Percentiles rank a stretch among this genome's conserved stretches.
Conservation (phyloP, 2,888 invertebrate genomes). For the Rhamphomyia laevipes region DNA sequence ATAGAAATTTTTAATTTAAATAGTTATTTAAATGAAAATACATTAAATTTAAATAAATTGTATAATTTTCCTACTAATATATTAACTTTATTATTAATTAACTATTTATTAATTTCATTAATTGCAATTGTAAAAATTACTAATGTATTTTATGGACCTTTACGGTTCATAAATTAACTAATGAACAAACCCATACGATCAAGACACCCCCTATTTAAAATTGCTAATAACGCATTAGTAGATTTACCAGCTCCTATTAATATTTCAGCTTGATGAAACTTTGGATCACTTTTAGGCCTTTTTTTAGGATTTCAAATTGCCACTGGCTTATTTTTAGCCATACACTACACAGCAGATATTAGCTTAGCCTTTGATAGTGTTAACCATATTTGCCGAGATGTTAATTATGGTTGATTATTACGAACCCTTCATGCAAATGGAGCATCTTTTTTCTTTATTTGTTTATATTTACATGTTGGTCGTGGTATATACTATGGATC, state of each 20-base stretch:
- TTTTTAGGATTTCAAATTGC: conserved; percentile 54
- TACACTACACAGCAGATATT: conserved; percentile 55
- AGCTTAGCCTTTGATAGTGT: conserved; percentile 53
- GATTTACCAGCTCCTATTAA: conserved; percentile 49
- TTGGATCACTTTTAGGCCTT: conserved; percentile 52
- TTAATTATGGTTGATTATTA: conserved; percentile 55
- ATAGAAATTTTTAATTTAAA: conserved; percentile 25
- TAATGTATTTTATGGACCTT: conserved; percentile 42
- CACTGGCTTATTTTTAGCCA: conserved; percentile 55
- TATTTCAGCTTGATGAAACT: conserved; percentile 56
- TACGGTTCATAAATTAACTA: conserved; percentile 40
- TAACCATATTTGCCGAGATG: conserved; percentile 56
- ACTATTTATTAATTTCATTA: conserved; percentile 48
- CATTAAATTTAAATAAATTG: conserved; percentile 41
- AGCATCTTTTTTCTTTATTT: conserved; percentile 61
- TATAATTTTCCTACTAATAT: conserved; percentile 42
- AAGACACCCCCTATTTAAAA: conserved; percentile 43
- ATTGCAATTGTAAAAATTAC: conserved; percentile 46
- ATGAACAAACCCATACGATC: conserved; percentile 40
- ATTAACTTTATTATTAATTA: conserved; percentile 43
- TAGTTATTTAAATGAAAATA: conserved; percentile 34
- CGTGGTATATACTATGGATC: conserved; percentile 50
- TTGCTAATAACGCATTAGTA: conserved; percentile 46
- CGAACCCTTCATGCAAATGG: conserved; percentile 58
- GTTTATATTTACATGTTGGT: conserved; percentile 54